Evolutionary conservation across 2,113 vertebrate genomes (phyloP).

Genomic region (Dromiciops gliroides): DNA sequence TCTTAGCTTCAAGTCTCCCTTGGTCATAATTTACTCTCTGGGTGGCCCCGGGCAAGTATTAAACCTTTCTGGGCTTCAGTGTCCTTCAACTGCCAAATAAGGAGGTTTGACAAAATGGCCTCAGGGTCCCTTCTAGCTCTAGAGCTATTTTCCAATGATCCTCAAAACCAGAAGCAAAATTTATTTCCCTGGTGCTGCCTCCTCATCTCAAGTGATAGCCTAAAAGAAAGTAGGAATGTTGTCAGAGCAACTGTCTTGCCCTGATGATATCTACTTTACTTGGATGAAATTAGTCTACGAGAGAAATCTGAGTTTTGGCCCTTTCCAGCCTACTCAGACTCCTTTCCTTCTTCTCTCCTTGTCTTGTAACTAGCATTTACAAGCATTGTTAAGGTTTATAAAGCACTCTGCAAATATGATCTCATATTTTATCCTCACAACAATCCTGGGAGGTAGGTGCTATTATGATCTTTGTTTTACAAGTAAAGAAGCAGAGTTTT

Average conservation of each 20-base stretch:
- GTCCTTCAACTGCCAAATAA: neutral
- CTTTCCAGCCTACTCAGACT: neutral
- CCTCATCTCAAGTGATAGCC: neutral
- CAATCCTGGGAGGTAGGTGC: neutral
- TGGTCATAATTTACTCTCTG: neutral
- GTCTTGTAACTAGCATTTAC: neutral
- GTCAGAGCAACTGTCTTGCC: neutral
- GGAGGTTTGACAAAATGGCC: neutral
- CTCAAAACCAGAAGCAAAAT: neutral
- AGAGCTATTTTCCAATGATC: neutral
- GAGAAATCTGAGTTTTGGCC: neutral
- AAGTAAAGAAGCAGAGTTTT: neutral
- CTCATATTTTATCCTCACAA: neutral
- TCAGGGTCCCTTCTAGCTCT: neutral
- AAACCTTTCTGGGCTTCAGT: neutral
- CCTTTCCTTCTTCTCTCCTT: neutral
- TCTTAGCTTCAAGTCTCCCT: neutral
- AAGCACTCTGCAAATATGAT: neutral
- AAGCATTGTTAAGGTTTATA: neutral
- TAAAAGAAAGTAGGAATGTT: neutral
- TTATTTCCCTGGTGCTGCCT: neutral
- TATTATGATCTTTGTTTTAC: neutral
- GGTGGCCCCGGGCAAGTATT: neutral
- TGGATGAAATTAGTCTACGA: neutral
- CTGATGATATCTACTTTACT: neutral